Base-by-base conservation (phyloP, 1,140 invertebrate genomes). In the Drosophila subobscura region DNA sequence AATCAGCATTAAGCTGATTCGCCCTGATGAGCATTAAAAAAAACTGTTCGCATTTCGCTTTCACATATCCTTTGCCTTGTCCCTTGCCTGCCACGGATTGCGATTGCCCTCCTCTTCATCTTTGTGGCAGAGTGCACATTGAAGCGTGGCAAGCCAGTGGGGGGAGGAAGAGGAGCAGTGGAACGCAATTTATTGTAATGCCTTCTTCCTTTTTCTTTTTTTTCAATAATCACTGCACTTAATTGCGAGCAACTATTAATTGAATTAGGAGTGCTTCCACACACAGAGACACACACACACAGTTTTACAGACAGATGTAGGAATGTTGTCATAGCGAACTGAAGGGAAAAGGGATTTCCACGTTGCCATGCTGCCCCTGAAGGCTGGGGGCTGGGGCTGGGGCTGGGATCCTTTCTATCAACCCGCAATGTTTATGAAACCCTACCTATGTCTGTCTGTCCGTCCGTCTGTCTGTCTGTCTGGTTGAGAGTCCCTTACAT, bases 171-270 rank as follows among this genome's bases (percentile, higher is more conserved):
- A n/a, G n/a, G n/a, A 22, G 22, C 7, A 12, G 12, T 6, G 22
- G 29, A 53, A 47, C n/a, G 49, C 33, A 61, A 42, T 47, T 52
- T 56, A 73, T 73, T 73, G 59, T 73, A 56, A 73, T 73, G 70
- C 52, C 59, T 65, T 63, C 51, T 51, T 54, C 45, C 67, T 37
- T 49, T 54, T 42, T 14, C n/a, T 42, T 27, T 55, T 73, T 73
- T 73, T 73, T 63, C 71, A 73, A 73, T 73, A 73, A 73, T 73
- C 71, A 73, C 71, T 73, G 70, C 71, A 73, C 70, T 73, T 73
- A 73, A 73, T 73, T 73, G 60, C 58, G 41, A 65, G 41, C 49
- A 65, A 64, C 71, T 73, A 73, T 73, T 73, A 73, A 73, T 73
- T 73, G 71, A 73, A 73, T 73, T 73, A 73, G 52, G 51, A 65